Percentiles rank a stretch among this genome's conserved stretches.
These are phyloP conservation scores for Hypomecis atomaria DNA, from an alignment of 2,888 invertebrate species.

Conservation along the genomic window DNA sequence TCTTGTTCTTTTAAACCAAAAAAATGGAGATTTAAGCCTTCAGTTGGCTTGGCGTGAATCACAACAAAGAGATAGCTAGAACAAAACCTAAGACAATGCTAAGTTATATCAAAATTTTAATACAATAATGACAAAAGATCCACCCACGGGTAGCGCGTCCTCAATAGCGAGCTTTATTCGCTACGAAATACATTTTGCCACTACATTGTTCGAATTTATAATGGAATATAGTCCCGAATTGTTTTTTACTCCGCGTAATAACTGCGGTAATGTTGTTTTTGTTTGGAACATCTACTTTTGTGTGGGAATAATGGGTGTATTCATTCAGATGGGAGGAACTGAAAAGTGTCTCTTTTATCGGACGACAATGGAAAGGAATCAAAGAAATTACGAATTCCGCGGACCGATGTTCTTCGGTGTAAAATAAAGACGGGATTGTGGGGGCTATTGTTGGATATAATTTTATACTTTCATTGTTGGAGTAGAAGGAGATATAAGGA, in stretches of 20 bases:
- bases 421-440: slow-evolving; percentile 61
- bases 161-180: slow-evolving; percentile 56
- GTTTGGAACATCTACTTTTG: slow-evolving; percentile 80
- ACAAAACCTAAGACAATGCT: slow-evolving; percentile 26
- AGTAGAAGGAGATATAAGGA: slow-evolving; percentile 34
- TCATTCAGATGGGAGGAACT: slow-evolving; percentile 76
- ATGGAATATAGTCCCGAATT: slow-evolving; percentile 70
- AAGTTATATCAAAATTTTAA: slow-evolving; percentile 32
- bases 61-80: slow-evolving; percentile 16
- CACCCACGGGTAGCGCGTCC: slow-evolving; percentile 42
- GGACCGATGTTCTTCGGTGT: slow-evolving; percentile 75
- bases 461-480: slow-evolving; percentile 45
- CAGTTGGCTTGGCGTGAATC: neutral
- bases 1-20: no score
- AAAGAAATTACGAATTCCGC: slow-evolving; percentile 79
- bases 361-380: slow-evolving; percentile 78
- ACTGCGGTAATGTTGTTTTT: slow-evolving; percentile 73
- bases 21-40: no score
- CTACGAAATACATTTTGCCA: slow-evolving; percentile 62
- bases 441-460: slow-evolving; percentile 53
- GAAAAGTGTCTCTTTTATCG: slow-evolving; percentile 83
- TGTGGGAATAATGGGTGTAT: slow-evolving; percentile 80
- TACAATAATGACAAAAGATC: slow-evolving; percentile 48
- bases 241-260: slow-evolving; percentile 72
- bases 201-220: slow-evolving; percentile 71